Evolutionary conservation across 2,113 vertebrate genomes (phyloP).

Genomic region (Oreochromis niloticus): DNA sequence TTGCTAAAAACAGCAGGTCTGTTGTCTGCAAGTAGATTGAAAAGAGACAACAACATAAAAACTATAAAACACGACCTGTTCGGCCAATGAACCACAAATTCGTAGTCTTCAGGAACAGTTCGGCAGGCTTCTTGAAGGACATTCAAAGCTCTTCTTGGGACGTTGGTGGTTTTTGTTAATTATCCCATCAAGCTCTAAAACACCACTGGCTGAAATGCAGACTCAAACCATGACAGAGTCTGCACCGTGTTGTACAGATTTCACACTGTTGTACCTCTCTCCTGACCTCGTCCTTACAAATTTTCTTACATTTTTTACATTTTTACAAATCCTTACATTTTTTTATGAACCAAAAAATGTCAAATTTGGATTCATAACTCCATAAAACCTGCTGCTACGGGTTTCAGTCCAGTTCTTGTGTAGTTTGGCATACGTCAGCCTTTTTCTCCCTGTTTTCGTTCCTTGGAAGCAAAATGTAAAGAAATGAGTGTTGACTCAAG

Average conservation of each 20-base stretch:
- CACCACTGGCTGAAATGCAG: background rate
- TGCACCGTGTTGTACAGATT: background rate
- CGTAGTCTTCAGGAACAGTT: background rate
- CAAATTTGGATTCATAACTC: background rate
- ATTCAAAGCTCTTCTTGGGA: background rate
- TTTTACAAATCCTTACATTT: too few relatives aligned
- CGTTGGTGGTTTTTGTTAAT: background rate
- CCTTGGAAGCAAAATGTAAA: background rate
- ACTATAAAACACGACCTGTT: background rate
- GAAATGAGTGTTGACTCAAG: background rate
- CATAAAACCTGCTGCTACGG: rapidly evolving
- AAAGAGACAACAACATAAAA: background rate
- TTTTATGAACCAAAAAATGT: background rate
- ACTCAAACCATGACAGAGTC: background rate
- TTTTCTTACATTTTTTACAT: too few relatives aligned
- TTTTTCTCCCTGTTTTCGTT: background rate
- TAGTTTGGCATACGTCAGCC: rapidly evolving
- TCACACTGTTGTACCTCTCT: background rate
- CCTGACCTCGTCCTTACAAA: background rate
- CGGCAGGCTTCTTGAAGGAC: background rate
- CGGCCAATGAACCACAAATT: rapidly evolving
- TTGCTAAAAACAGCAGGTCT: background rate
- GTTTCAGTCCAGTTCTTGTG: background rate
- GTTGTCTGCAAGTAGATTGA: background rate
- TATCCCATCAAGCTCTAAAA: background rate